Percentiles rank a stretch among this genome's conserved stretches.
Evolutionary conservation across 2,888 invertebrate genomes (phyloP).

Genomic region (Sesamia inferens): DNA sequence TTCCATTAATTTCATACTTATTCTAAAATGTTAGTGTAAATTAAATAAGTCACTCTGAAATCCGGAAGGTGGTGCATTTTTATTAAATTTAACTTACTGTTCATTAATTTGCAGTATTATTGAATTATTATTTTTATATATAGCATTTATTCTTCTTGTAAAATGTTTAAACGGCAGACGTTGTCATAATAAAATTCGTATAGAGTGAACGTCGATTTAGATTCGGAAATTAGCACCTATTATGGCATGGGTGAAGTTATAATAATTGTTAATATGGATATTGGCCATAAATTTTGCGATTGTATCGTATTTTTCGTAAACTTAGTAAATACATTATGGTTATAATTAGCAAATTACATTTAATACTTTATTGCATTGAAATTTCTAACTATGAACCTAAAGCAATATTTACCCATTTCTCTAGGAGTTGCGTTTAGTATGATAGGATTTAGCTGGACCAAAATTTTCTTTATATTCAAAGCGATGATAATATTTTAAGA

Average conservation of each 20-base stretch:
- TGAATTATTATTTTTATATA: constrained; percentile 55
- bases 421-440: constrained; percentile 86
- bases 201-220: constrained; percentile 55
- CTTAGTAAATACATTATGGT: constrained; percentile 67
- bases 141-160: constrained; percentile 63
- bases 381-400: constrained; percentile 74
- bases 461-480: constrained; percentile 87
- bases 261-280: constrained; percentile 66
- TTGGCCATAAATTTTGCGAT: constrained; percentile 64
- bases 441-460: constrained; percentile 89
- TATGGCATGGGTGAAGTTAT: constrained; percentile 62
- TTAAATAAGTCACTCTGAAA: constrained; percentile 33
- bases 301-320: constrained; percentile 70
- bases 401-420: constrained; percentile 83
- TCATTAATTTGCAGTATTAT: constrained; percentile 60
- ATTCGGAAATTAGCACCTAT: constrained; percentile 53
- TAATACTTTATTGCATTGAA: constrained; percentile 74
- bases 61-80: constrained; percentile 48
- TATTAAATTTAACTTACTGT: constrained; percentile 40
- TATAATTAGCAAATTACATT: constrained; percentile 72
- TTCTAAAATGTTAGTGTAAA: constrained; percentile 56
- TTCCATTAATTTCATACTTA: constrained; percentile 64
- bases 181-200: constrained; percentile 50
- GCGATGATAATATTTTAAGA: constrained; percentile 78
- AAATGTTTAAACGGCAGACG: constrained; percentile 55